Conservation (phyloP, 2,113 vertebrate genomes). For the Dendrocopos noguchii region DNA sequence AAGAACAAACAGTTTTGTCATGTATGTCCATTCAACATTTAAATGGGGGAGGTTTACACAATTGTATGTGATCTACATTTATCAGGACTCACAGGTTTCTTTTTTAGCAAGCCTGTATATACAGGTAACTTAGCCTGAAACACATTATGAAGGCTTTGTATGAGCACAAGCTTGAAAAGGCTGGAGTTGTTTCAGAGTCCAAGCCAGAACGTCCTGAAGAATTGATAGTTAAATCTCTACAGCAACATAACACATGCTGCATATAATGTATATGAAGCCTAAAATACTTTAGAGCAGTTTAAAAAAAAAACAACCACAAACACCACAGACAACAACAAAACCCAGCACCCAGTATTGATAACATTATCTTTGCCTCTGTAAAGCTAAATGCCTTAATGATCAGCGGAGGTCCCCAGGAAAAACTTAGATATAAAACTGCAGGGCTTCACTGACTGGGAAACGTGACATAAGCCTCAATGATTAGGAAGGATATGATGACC, state of each 20-base stretch:
- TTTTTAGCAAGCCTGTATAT: background rate
- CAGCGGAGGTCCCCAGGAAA: background rate
- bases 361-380: background rate
- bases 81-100: slow-evolving; percentile 47
- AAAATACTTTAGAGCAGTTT: background rate
- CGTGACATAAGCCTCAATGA: background rate
- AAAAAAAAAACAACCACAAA: background rate
- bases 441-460: background rate
- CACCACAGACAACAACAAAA: too few species aligned
- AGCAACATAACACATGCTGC: background rate
- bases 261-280: background rate
- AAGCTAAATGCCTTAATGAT: slow-evolving; percentile 54
- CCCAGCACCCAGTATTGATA: too few species aligned
- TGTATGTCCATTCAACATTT: background rate
- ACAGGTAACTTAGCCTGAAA: background rate
- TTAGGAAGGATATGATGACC: background rate
- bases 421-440: background rate
- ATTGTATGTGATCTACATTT: slow-evolving; percentile 9
- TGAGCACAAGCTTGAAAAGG: background rate
- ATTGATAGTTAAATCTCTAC: background rate
- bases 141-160: background rate
- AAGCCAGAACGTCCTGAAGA: background rate
- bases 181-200: background rate
- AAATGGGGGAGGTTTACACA: background rate
- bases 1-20: too few species aligned